These are phyloP conservation scores for Tryphoninae sp. DNA, from an alignment of 2,888 invertebrate species.

Conservation along the genomic window DNA sequence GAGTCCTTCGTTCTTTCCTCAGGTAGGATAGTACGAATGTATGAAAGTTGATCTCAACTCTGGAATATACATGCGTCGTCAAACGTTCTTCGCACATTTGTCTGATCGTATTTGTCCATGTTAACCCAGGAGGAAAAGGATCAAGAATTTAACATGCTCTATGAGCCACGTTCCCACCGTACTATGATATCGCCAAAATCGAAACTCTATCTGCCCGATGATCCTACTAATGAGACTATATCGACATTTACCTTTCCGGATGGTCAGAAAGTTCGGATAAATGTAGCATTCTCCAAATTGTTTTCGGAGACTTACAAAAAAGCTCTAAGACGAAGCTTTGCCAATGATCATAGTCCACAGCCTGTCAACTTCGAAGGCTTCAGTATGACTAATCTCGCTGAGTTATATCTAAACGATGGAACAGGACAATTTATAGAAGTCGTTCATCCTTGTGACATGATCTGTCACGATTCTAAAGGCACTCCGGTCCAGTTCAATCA, in stretches of 20 bases:
- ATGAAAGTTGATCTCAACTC: background rate
- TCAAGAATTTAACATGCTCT: slow-evolving; percentile 56
- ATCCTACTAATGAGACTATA: slow-evolving; percentile 61
- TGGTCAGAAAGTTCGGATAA: slow-evolving; percentile 66
- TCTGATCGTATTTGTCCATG: slow-evolving; percentile 29
- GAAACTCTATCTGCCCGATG: slow-evolving; percentile 63
- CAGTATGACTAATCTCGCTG: slow-evolving; percentile 65
- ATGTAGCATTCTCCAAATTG: slow-evolving; percentile 66
- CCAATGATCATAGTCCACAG: slow-evolving; percentile 62
- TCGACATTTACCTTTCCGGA: slow-evolving; percentile 66
- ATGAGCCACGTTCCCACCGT: slow-evolving; percentile 22
- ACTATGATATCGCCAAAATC: slow-evolving; percentile 41
- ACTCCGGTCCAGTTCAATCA: slow-evolving; percentile 66
- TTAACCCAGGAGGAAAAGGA: slow-evolving; percentile 63
- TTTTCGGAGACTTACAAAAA: slow-evolving; percentile 66
- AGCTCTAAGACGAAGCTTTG: slow-evolving; percentile 61
- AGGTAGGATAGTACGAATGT: slow-evolving; percentile 54
- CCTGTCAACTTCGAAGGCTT: slow-evolving; percentile 68
- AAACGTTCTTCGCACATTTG: background rate
- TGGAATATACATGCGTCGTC: background rate
- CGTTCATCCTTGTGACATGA: slow-evolving; percentile 68
- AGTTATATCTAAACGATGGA: slow-evolving; percentile 63
- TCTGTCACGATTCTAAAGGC: slow-evolving; percentile 66
- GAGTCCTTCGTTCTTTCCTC: slow-evolving; percentile 63
- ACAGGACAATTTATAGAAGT: slow-evolving; percentile 59